Base-by-base conservation (phyloP, 2,113 vertebrate species). In the Syngnathus floridae region DNA sequence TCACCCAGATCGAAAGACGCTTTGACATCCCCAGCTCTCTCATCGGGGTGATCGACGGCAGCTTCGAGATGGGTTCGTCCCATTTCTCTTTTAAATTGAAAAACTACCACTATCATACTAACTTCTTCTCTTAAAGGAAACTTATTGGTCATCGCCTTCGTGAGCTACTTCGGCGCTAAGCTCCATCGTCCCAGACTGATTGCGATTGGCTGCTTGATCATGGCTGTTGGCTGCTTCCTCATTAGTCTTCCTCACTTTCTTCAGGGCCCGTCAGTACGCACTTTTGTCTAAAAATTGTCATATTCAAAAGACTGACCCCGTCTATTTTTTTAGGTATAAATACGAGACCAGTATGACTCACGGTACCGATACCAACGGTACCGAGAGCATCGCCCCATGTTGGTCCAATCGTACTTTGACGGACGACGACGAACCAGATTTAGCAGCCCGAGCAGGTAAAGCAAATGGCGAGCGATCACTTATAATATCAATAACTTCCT, bases 161-260 rank as follows among this genome's bases (percentile, higher is more conserved):
- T 99, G 74, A 98, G 97, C 86, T 98, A 98, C 90, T 98, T 99
- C 71, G 97, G 97, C 63, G 93, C 94, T 0, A 95, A 92, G 81
- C 90, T 98, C 77, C 95, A 99, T 76, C 93, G 94, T 58, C 96
- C 97, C 46, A 91, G 91, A 72, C 86, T 98, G 66, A 98, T 99
- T 10, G 97, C 87, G 73, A 79, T 82, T 9, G 97, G 97, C 40
- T 95, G 93, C 79, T 62, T 97, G 60, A 79, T 98, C 78, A 99
- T 99, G 97, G 89, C 93, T 21, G 37, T 77, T 1, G 94, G 94
- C 55, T 93, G 92, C 3, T 87, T 92, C 73, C 73, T 95, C 48
- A 93, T 91, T 4, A 92, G 92, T 0, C 38, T 93, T 78, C 97
- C 96, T 48, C 97, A 98, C 71, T 95, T 98, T 84, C 89, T 97